These are phyloP conservation scores for honey bee (Apis mellifera) DNA, from an alignment of 1,140 invertebrate species.

Conservation along the genomic window DNA sequence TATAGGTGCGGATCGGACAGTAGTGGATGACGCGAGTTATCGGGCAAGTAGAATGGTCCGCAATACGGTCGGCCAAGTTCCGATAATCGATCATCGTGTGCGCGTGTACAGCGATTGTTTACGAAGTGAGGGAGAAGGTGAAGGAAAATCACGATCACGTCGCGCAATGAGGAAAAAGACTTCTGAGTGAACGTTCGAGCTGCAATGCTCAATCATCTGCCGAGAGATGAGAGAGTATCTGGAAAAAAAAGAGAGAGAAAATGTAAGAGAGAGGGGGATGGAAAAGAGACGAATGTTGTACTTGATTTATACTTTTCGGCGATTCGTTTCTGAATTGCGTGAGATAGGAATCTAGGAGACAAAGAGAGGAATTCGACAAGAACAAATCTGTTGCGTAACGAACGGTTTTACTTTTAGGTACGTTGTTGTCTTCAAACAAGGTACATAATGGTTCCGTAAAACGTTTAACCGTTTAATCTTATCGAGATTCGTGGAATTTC, in stretches of 20 bases:
- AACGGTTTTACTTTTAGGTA: slow-evolving; percentile 1
- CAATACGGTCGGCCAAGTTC: slow-evolving; percentile 60
- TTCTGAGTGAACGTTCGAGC: background rate
- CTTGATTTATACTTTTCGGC: background rate
- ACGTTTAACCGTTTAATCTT: slow-evolving; percentile 30
- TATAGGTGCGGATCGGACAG: slow-evolving; percentile 47
- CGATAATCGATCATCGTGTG: slow-evolving; percentile 54
- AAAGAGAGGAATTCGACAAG: slow-evolving; percentile 4
- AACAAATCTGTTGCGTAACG: slow-evolving; percentile 22
- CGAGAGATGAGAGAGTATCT: background rate
- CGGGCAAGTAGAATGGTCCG: slow-evolving; percentile 73
- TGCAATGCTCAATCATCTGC: background rate
- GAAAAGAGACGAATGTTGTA: background rate
- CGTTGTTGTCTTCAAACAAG: slow-evolving; percentile 8
- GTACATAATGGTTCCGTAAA: background rate
- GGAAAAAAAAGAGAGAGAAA: background rate
- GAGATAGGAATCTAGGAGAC: background rate
- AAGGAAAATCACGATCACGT: slow-evolving; percentile 12
- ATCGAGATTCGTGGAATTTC: slow-evolving; percentile 43
- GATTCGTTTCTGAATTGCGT: background rate
- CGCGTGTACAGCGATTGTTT: slow-evolving; percentile 34
- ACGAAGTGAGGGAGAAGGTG: slow-evolving; percentile 17
- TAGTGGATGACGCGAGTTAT: slow-evolving; percentile 70
- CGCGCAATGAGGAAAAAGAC: background rate
- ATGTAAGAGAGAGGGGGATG: background rate